phyloP scores from a whole-genome alignment of 2,888 invertebrate genomes.

The Neoscelio sp. region DNA sequence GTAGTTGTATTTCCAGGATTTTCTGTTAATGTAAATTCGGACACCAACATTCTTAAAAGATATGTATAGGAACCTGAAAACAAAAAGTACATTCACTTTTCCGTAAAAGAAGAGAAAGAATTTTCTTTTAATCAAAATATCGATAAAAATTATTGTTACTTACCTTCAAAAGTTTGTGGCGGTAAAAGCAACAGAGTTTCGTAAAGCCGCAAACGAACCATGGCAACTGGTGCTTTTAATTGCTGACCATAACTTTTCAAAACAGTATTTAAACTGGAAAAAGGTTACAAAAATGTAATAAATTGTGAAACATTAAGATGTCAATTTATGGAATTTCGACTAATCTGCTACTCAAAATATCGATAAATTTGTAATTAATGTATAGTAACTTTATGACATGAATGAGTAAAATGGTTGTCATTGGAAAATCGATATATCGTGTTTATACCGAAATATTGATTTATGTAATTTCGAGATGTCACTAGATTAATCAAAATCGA shows the following conservation, averaged over 20 bases:
- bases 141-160: slow-evolving; percentile 65
- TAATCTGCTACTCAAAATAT: no score
- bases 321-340: no score
- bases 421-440: no score
- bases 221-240: slow-evolving; percentile 96
- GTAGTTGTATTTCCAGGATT: slow-evolving; percentile 96
- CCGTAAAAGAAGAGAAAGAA: background rate
- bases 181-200: slow-evolving; percentile 92
- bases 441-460: no score
- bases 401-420: no score
- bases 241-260: slow-evolving; percentile 95
- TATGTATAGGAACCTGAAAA: slow-evolving; percentile 90
- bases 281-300: background rate
- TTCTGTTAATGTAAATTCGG: slow-evolving; percentile 97
- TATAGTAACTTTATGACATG: no score
- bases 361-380: no score
- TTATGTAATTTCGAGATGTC: no score
- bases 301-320: background rate
- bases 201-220: slow-evolving; percentile 96
- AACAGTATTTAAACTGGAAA: slow-evolving; percentile 90
- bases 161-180: slow-evolving; percentile 91
- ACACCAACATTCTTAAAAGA: slow-evolving; percentile 94
- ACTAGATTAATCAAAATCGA: no score
- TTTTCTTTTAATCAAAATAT: background rate
- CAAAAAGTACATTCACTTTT: background rate